Base-by-base conservation (phyloP, 2,113 vertebrate genomes). In the Mungos mungo region DNA sequence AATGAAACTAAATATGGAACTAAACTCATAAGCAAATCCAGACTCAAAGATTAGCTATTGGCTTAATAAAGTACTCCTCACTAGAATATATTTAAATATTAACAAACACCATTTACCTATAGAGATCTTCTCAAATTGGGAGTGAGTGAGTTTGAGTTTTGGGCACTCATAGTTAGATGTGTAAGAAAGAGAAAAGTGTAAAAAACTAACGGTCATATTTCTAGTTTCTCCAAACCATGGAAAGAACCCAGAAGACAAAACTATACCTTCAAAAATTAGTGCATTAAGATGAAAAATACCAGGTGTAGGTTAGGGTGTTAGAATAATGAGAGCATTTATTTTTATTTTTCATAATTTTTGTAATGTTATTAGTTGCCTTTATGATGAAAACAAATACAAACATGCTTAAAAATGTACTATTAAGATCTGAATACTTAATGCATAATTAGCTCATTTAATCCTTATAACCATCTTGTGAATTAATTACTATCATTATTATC, bases 211-310 rank as follows among this genome's bases (percentile, higher is more conserved):
- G 19, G 79, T 71, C 19, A 38, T 7, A 6, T 82, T 63, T 88
- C 27, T 60, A 50, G 47, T 77, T 95, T 94, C 52, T 68, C 35
- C 21, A 93, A 63, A 83, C 8, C 33, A 74, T n/a, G 21, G 18
- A 71, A 65, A 81, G 5, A 13, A 66, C 35, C 10, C 66, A 82
- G 31, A 96, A 95, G 25, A 65, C 31, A 82, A 77, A 97, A 27
- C 74, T 97, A n/a, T 5, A 69, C 47, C 84, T 95, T 93, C 27
- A 74, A 93, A 97, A 89, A 16, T 25, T 63, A 57, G 81, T 38
- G 6, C 2, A 19, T 84, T 38, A 65, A 68, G 89, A 77, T 66
- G 14, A 69, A 95, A 94, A 94, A 85, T 29, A 52, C 1, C 41
- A 25, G 4, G 3, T 12, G 8, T 86, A 21, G 11, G 11, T 76